Evolutionary conservation across 2,888 invertebrate species (phyloP).

Genomic region (Caenorhabditis afra): DNA sequence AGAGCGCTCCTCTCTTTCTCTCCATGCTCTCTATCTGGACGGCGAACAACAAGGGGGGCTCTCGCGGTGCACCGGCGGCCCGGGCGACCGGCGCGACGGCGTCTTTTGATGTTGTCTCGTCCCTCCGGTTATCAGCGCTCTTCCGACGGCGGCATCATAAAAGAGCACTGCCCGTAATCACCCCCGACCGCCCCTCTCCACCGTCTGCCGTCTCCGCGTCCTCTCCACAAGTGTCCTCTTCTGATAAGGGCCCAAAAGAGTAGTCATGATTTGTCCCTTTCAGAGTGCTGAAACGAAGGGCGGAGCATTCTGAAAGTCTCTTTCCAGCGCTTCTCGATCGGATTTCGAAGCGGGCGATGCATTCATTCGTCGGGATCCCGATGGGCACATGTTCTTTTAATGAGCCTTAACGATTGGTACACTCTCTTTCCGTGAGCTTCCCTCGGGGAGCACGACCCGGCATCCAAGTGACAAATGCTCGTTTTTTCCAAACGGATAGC

Average conservation of each 20-base stretch:
- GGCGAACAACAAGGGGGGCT: slow-evolving; percentile 9
- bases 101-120: slow-evolving; percentile 41
- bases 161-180: slow-evolving; percentile 46
- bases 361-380: background rate
- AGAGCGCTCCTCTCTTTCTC: slow-evolving; percentile 5
- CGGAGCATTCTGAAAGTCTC: slow-evolving; percentile 3
- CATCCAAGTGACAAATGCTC: slow-evolving; percentile 38
- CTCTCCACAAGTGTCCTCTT: slow-evolving; percentile 7
- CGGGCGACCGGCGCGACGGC: slow-evolving; percentile 31
- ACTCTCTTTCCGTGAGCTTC: slow-evolving; percentile 1
- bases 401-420: slow-evolving; percentile 44
- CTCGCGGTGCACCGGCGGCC: slow-evolving; percentile 27
- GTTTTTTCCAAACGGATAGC: slow-evolving; percentile 24
- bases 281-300: background rate
- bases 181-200: background rate
- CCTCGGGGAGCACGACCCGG: slow-evolving; percentile 26
- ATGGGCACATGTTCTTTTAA: slow-evolving; percentile 51
- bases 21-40: background rate
- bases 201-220: slow-evolving; percentile 3
- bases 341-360: background rate
- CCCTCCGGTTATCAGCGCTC: slow-evolving; percentile 21
- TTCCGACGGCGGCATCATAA: slow-evolving; percentile 52
- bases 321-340: background rate
- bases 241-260: slow-evolving; percentile 22
- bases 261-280: no score